Base-by-base conservation (phyloP, 2,113 vertebrate species). In the Oryzias celebensis region DNA sequence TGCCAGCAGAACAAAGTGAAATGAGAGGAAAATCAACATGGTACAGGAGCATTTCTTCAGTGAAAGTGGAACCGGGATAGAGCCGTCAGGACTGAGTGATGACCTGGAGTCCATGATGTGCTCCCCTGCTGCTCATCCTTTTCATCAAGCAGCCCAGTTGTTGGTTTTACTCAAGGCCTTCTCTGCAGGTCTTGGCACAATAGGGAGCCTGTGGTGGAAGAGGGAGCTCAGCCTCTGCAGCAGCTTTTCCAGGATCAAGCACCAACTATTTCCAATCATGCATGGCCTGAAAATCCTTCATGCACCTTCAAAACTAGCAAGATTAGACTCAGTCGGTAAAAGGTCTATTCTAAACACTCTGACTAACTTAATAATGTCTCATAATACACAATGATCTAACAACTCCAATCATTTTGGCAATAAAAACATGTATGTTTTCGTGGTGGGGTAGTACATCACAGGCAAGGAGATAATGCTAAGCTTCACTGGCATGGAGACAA, bases 131-230 rank as follows among this genome's bases (percentile, higher is more conserved):
- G 87, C 44, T 83, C 51, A 3, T 60, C 71, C 69, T 86, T 90
- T 91, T 91, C 85, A 91, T 91, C 90, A 59, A 67, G 52, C 54
- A 54, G 71, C 68, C 54, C 87, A 85, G 84, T 89, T 91, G 90
- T 91, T 90, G 84, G 77, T 90, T 90, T 87, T 89, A 73, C 87
- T 89, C 82, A 73, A 84, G 73, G 78, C 68, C 80, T 65, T 86
- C 87, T 77, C 89, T 86, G 90, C 85, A 72, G 77, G 90, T 44
- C 79, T 71, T 87, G 84, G 86, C 82, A 87, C 58, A 67, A 26
- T 60, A 60, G 26, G 47, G 49, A 71, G 26, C 62, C 82, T 52
- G 45, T 73, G 68, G 83, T 85, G 79, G 86, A 85, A 79, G 80
- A 74, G 75, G 75, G 75, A 78, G 77, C 75, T 71, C 67, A 17